Evolutionary conservation across 2,888 invertebrate genomes (phyloP).

Genomic region (Polietes domitor): DNA sequence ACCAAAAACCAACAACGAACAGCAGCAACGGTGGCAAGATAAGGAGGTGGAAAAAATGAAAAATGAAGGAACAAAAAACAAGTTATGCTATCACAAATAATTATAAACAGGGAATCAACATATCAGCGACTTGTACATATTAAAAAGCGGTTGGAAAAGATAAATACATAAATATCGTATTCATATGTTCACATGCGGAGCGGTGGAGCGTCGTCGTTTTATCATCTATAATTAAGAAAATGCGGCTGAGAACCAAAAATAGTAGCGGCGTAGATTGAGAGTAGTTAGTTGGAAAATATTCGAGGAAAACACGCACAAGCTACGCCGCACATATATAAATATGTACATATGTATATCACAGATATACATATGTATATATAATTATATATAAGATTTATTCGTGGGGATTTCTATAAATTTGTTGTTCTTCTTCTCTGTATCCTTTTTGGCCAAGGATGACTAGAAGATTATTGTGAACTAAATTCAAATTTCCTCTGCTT

Average conservation of each 20-base stretch:
- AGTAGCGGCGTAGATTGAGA: too few species aligned
- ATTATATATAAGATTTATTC: not conserved
- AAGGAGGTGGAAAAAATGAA: not conserved
- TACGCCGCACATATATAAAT: too few species aligned
- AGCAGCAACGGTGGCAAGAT: not conserved
- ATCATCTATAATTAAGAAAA: not conserved
- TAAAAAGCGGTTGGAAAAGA: too few species aligned
- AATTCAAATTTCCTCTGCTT: not conserved
- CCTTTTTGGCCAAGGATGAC: too few species aligned
- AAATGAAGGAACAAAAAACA: not conserved
- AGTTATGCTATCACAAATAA: constrained; percentile 2
- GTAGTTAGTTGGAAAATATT: too few species aligned
- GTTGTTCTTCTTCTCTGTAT: too few species aligned
- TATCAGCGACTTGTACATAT: not conserved
- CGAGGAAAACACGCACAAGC: too few species aligned
- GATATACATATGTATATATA: not conserved
- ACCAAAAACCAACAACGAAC: not conserved
- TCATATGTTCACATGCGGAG: not conserved
- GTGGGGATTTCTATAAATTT: too few species aligned
- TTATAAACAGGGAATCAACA: constrained; percentile 1
- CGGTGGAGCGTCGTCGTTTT: not conserved
- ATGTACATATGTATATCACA: not conserved
- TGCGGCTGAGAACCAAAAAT: not conserved
- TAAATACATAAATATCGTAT: too few species aligned
- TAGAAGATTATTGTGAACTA: too few species aligned